Percentiles rank a stretch among this genome's conserved stretches.
Conservation (phyloP, 64 coral and sea anemone genomes). For the Orbicella faveolata region DNA sequence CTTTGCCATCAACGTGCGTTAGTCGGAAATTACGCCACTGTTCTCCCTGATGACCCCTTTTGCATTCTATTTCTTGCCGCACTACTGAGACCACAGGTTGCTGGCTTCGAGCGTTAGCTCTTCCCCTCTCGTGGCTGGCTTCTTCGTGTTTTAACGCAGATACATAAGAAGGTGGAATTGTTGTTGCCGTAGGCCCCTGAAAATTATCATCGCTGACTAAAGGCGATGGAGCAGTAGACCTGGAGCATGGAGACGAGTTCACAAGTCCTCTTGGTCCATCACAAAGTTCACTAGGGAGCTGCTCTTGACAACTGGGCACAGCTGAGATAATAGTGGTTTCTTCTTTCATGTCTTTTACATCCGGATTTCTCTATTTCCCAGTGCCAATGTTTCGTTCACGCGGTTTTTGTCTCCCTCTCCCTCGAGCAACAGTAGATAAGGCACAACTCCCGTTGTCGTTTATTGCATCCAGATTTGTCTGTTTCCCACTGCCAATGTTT, state of each 20-base stretch:
- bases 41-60: background rate
- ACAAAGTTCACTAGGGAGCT: background rate
- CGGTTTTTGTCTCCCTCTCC: background rate
- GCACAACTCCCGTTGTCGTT: background rate
- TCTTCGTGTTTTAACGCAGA: no score
- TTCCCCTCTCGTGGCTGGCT: no score
- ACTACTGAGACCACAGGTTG: background rate
- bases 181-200: no score
- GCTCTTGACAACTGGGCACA: background rate
- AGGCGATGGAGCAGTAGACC: background rate
- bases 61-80: background rate
- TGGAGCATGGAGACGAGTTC: no score
- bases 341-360: no score
- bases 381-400: background rate
- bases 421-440: background rate
- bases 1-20: conserved; percentile 16
- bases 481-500: background rate
- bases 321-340: background rate
- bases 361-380: background rate
- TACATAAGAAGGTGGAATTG: no score
- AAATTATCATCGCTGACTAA: background rate
- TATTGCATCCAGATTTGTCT: background rate
- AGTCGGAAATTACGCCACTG: background rate
- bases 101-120: background rate
- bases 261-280: background rate